These are phyloP conservation scores for Megaceryle torquata DNA, from an alignment of 2,113 vertebrate species.

Conservation along the genomic window DNA sequence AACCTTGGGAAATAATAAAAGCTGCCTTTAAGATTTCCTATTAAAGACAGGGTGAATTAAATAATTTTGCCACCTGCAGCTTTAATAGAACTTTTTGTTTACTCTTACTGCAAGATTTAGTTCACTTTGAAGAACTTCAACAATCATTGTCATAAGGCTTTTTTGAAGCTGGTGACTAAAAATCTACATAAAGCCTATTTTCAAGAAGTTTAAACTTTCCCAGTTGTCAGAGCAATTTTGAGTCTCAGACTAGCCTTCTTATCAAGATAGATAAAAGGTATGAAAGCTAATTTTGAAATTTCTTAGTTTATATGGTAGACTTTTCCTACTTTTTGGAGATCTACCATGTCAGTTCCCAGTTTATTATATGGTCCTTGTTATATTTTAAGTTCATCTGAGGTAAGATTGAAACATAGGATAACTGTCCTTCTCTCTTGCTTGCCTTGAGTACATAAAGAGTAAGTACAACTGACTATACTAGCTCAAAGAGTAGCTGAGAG, in stretches of 20 bases:
- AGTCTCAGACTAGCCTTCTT: background rate
- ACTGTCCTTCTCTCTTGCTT: background rate
- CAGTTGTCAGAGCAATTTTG: background rate
- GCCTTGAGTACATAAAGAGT: background rate
- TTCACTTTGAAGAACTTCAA: constrained; percentile 12
- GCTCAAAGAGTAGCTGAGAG: background rate
- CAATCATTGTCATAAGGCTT: background rate
- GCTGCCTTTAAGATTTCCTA: constrained; percentile 51
- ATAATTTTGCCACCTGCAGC: constrained; percentile 61
- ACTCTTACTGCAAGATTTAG: background rate
- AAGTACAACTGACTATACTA: background rate
- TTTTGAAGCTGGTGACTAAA: background rate
- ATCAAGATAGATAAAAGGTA: background rate
- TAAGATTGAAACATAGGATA: background rate
- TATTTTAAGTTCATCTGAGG: background rate
- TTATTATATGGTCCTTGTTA: background rate
- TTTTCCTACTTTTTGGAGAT: background rate
- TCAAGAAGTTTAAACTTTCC: background rate
- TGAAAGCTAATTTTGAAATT: background rate
- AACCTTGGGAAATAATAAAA: constrained; percentile 55
- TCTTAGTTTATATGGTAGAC: background rate
- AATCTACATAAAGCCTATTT: background rate
- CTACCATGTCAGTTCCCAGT: background rate
- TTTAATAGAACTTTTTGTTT: constrained; percentile 40
- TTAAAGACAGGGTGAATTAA: constrained; percentile 53